Base-by-base conservation (phyloP, 2,113 vertebrate species). In the Acanthisitta chloris region DNA sequence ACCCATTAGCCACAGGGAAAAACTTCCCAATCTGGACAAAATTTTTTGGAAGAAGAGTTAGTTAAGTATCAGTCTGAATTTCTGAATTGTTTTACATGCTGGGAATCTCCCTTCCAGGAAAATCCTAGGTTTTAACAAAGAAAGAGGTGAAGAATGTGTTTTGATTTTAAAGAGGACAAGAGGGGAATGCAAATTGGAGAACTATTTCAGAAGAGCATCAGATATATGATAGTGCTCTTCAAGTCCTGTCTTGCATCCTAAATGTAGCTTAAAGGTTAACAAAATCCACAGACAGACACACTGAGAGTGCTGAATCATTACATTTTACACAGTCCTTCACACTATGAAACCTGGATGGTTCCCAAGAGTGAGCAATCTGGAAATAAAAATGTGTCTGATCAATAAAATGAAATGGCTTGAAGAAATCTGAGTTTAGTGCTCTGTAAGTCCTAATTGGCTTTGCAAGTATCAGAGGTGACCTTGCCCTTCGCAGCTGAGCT, bases 351-450 rank as follows among this genome's bases (percentile, higher is more conserved):
- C 84, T 94, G 94, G 94, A 95, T 92, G 62, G 58, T 16, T 92
- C 94, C 91, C 94, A 92, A 92, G 93, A 89, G 91, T 4, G 25
- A 91, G 38, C 23, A 85, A 82, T 91, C 74, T 94, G 91, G 87
- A 96, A 96, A 91, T 92, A 95, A 91, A 95, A 95, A 80, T 23
- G 33, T 76, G 70, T 73, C 87, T 82, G 81, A 94, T 95, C 94
- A 97, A 96, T 97, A 96, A 96, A 96, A 85, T 29, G 25, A 91
- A 95, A 97, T 79, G 84, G 64, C 81, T 91, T 95, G 93, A 80
- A 96, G 91, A 95, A 90, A 92, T 82, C 57, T 12, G 74, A 77
- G 66, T 95, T 96, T 54, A 97, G 90, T 80, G 62, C 70, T 86
- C 70, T 54, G 0, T 31, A 70, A 87, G 89, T 58, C 70, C 67